Percentiles rank a stretch among this genome's conserved stretches.
Conservation (phyloP, 2,113 vertebrate genomes). For the Sylvia atricapilla region DNA sequence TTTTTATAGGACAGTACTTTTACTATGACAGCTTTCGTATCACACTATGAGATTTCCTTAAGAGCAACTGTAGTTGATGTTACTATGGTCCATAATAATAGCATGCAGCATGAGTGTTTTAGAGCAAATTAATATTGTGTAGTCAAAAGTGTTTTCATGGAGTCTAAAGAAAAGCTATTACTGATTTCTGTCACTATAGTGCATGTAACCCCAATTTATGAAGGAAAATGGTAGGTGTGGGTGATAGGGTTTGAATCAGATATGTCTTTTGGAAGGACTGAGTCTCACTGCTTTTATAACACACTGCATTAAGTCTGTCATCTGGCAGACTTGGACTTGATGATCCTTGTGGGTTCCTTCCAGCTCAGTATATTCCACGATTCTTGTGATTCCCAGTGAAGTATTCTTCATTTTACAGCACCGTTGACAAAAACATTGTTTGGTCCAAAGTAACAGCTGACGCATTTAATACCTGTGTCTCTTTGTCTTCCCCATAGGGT, state of each 20-base stretch:
- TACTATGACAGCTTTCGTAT: not conserved
- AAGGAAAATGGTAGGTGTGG: not conserved
- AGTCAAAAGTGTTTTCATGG: not conserved
- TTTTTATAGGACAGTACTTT: not conserved
- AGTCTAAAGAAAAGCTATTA: not conserved
- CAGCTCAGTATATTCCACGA: fast-evolving
- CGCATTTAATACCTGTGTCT: not conserved
- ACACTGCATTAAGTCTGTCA: not conserved
- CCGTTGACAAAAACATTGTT: not conserved
- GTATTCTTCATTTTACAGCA: not conserved
- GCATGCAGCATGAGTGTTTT: not conserved
- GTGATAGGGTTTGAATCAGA: not conserved
- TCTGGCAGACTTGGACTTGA: not conserved
- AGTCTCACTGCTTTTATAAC: not conserved
- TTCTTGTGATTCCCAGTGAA: not conserved
- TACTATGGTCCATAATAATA: not conserved
- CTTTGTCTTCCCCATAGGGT: constrained; percentile 75
- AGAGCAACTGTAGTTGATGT: not conserved
- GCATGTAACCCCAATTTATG: not conserved
- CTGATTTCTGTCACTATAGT: not conserved
- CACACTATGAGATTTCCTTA: not conserved
- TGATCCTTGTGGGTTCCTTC: not conserved
- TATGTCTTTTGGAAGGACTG: not conserved
- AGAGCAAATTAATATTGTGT: not conserved
- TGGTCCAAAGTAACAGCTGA: not conserved